phyloP scores from a whole-genome alignment of 2,113 vertebrate species.

The Astatotilapia flaviijosephi region DNA sequence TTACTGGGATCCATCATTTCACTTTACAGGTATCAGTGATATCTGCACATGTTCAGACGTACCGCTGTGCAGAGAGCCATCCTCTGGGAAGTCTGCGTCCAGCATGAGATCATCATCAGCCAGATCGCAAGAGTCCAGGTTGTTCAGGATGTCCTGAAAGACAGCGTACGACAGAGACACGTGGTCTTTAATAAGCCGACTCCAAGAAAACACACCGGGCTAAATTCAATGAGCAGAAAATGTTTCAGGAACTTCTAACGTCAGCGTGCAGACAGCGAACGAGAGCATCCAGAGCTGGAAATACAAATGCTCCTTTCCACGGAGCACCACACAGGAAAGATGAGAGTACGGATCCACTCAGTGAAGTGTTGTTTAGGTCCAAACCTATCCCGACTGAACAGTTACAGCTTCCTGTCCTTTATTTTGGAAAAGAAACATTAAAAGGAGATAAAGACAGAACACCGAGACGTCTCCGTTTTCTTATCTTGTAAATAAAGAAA shows the following conservation, averaged over 20 bases:
- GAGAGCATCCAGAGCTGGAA: not conserved
- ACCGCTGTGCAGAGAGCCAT: constrained; percentile 42
- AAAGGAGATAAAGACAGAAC: not conserved
- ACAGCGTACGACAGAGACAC: not conserved
- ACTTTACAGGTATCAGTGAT: not conserved
- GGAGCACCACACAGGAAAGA: not conserved
- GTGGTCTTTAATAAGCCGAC: not conserved
- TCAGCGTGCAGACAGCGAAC: accelerated
- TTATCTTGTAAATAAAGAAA: not conserved
- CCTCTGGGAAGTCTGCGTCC: constrained; percentile 48
- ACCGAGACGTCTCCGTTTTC: not conserved
- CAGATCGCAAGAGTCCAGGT: constrained; percentile 56
- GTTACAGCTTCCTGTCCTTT: not conserved
- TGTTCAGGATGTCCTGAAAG: constrained; percentile 33
- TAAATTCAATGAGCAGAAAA: not conserved
- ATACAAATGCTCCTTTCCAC: not conserved
- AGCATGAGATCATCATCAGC: constrained; percentile 62
- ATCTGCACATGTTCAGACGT: not conserved
- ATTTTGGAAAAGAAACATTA: not conserved
- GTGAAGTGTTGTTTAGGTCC: not conserved
- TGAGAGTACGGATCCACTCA: not conserved
- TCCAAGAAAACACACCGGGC: not conserved
- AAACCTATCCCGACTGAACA: not conserved
- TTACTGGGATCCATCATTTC: not conserved
- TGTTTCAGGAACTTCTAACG: not conserved